A percentile compares a stretch with the other conserved stretches of the same genome.
Evolutionary conservation across 2,888 invertebrate species (phyloP).

Genomic region (Hirtodrosophila histrioides): DNA sequence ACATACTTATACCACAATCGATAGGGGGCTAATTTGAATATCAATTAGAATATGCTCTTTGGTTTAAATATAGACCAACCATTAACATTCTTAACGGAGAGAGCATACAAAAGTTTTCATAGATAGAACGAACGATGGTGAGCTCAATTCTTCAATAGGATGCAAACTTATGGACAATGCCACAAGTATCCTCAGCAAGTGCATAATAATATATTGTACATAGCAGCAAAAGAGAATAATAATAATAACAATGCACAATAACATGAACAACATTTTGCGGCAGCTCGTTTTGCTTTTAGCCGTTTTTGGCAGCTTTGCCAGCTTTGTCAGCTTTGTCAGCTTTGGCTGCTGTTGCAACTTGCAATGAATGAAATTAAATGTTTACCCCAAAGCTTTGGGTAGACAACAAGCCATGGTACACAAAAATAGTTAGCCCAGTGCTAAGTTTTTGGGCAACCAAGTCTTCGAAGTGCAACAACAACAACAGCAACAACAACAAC

Average conservation of each 20-base stretch:
- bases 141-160: neutral
- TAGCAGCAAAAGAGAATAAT: constrained; percentile 20
- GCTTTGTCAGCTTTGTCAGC: constrained; percentile 46
- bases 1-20: too few species aligned
- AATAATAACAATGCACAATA: constrained; percentile 53
- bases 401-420: constrained; percentile 14
- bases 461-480: constrained; percentile 7
- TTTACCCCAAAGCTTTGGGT: constrained; percentile 41
- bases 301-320: constrained; percentile 52
- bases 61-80: too few species aligned
- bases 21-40: too few species aligned
- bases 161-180: constrained; percentile 12
- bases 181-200: constrained; percentile 4
- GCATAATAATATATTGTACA: neutral
- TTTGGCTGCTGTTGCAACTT: constrained; percentile 46
- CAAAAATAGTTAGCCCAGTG: constrained; percentile 43
- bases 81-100: too few species aligned
- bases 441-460: constrained; percentile 45
- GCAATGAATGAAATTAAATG: constrained; percentile 76
- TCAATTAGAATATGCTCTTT: too few species aligned
- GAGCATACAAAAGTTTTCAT: too few species aligned
- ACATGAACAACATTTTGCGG: constrained; percentile 37
- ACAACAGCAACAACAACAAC: constrained; percentile 43
- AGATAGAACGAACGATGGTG: too few species aligned
- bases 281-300: constrained; percentile 26